A percentile compares a stretch with the other conserved stretches of the same genome.
These are phyloP conservation scores for Cosmopolites sordidus DNA, from an alignment of 2,888 invertebrate species.

Conservation along the genomic window DNA sequence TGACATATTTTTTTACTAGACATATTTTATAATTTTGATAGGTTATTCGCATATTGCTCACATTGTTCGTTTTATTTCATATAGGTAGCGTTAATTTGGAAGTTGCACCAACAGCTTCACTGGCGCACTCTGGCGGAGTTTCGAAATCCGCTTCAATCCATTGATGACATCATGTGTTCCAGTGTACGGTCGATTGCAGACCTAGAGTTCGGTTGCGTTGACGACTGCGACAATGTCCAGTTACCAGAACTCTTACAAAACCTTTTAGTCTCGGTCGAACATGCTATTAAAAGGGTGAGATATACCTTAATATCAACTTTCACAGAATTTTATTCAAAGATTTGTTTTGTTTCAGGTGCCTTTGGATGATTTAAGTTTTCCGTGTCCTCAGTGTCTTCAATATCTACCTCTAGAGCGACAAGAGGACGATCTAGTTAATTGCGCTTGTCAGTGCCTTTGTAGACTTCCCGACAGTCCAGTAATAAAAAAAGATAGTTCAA, in stretches of 20 bases:
- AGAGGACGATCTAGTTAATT: constrained; percentile 37
- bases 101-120: constrained; percentile 38
- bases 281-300: constrained; percentile 62
- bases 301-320: too few species aligned
- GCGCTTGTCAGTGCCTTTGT: constrained; percentile 47
- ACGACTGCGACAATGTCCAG: constrained; percentile 50
- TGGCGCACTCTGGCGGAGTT: constrained; percentile 44
- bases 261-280: constrained; percentile 64
- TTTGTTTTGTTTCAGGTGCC: constrained; percentile 29
- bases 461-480: constrained; percentile 39
- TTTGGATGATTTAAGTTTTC: constrained; percentile 62
- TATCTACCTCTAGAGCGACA: constrained; percentile 46
- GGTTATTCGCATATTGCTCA: too few species aligned
- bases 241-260: constrained; percentile 62
- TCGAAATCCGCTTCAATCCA: constrained; percentile 35
- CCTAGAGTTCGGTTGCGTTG: constrained; percentile 41
- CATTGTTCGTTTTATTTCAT: too few species aligned
- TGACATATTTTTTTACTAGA: too few species aligned
- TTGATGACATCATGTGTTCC: constrained; percentile 45
- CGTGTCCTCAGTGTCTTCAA: constrained; percentile 52
- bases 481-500: constrained; percentile 47
- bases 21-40: too few species aligned
- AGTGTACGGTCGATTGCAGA: constrained; percentile 41
- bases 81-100: constrained; percentile 44
- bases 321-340: neutral